Evolutionary conservation across 2,888 invertebrate species (phyloP), one percentile per base, ranked within the genome.

Genomic region (Macrosoma leucophasiata): DNA sequence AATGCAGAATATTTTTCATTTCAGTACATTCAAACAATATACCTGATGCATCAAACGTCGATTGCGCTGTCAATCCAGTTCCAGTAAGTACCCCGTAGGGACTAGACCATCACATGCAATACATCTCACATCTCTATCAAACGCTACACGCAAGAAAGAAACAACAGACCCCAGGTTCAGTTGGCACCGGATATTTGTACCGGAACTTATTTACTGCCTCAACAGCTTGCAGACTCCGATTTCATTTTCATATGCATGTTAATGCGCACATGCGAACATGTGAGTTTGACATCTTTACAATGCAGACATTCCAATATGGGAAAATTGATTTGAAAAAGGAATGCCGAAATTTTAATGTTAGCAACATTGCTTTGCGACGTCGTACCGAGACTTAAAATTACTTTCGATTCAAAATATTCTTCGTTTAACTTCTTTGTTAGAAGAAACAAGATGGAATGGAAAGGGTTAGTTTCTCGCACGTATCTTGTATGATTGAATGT

Each of bases 21-120:
- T n/a, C n/a, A 37, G 10, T 25, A 18, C 27, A 26, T 25, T 19
- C 25, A 30, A 15, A 22, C 21, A 36, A 19, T 33, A 33, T 31
- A 26, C 8, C 13, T 17, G 24, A 28, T 43, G 39, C 25, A 22
- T 18, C 17, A 25, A 35, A 15, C n/a, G n/a, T 52, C 62, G 59
- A 75, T 74, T 73, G 69, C 64, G 55, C 65, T 74, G 74, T 75
- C 76, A 76, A 74, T 75, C 73, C n/a, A n/a, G n/a, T n/a, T n/a
- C n/a, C n/a, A n/a, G n/a, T n/a, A n/a, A n/a, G n/a, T n/a, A n/a
- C n/a, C n/a, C n/a, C n/a, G n/a, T n/a, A n/a, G n/a, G n/a, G n/a
- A n/a, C n/a, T n/a, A n/a, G n/a, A n/a, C n/a, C n/a, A n/a, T n/a
- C n/a, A n/a, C n/a, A n/a, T n/a, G n/a, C n/a, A n/a, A n/a, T n/a